Evolutionary conservation across 2,888 invertebrate genomes (phyloP).

Genomic region (Folsomia manolachei): DNA sequence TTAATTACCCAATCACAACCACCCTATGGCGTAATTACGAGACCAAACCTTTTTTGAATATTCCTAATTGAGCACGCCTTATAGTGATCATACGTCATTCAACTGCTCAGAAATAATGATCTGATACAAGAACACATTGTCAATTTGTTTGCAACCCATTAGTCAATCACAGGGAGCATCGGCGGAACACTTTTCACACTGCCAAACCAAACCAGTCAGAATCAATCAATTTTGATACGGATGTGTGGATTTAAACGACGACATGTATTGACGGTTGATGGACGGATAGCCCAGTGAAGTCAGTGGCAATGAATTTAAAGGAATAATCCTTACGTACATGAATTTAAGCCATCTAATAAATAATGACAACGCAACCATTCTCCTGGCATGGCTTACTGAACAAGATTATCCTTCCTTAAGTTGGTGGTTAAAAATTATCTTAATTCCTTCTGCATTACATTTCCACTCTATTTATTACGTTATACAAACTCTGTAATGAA

Average conservation of each 20-base stretch:
- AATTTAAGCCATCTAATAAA: background rate
- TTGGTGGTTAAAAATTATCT: background rate
- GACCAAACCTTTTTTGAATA: too few relatives aligned
- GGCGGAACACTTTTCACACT: too few relatives aligned
- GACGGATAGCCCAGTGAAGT: too few relatives aligned
- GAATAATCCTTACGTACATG: slow-evolving; percentile 4
- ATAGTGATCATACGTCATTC: background rate
- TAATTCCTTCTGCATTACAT: too few relatives aligned
- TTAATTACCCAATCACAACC: too few relatives aligned
- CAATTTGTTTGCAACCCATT: background rate
- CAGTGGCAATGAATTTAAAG: background rate
- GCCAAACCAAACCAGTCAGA: too few relatives aligned
- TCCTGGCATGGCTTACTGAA: background rate
- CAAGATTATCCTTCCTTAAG: background rate
- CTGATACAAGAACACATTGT: background rate
- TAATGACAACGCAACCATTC: background rate
- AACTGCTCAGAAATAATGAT: background rate
- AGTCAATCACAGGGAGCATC: background rate
- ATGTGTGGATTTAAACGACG: too few relatives aligned
- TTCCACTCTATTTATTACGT: too few relatives aligned
- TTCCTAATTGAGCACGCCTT: background rate
- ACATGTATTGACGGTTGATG: too few relatives aligned
- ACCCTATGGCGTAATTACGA: too few relatives aligned
- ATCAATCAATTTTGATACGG: background rate
- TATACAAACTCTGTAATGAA: too few relatives aligned